Conservation (phyloP, 2,113 vertebrate genomes). For the Pteropus alecto region DNA sequence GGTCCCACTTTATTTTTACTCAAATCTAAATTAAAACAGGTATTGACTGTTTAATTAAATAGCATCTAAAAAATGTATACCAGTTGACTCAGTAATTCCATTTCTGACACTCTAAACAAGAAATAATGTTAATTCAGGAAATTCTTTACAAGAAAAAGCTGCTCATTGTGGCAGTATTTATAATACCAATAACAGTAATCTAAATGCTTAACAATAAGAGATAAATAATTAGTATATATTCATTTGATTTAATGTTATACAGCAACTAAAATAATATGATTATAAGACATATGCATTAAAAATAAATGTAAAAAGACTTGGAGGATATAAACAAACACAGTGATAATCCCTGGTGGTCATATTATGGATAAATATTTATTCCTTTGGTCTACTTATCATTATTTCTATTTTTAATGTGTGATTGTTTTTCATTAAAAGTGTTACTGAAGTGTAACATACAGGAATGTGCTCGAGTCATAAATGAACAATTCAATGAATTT, state of each 20-base stretch:
- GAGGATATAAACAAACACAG: not conserved
- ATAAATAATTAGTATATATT: not conserved
- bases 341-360: not conserved
- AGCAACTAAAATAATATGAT: not conserved
- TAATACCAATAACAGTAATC: not conserved
- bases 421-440: not conserved
- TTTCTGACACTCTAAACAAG: not conserved
- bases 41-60: slow-evolving; percentile 3
- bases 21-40: slow-evolving; percentile 7
- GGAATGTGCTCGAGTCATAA: not conserved
- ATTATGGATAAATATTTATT: not conserved
- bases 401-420: not conserved
- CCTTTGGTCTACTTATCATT: not conserved
- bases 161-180: not conserved
- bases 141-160: not conserved
- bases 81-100: not conserved
- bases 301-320: not conserved
- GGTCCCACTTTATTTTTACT: not conserved
- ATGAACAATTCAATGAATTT: not conserved
- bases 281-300: not conserved
- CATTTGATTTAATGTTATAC: not conserved
- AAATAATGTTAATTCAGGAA: not conserved
- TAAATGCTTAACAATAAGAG: not conserved
- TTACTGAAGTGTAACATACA: not conserved
- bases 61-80: not conserved